These are phyloP conservation scores for Nematolebias whitei DNA, from an alignment of 2,113 vertebrate genomes.

Conservation along the genomic window DNA sequence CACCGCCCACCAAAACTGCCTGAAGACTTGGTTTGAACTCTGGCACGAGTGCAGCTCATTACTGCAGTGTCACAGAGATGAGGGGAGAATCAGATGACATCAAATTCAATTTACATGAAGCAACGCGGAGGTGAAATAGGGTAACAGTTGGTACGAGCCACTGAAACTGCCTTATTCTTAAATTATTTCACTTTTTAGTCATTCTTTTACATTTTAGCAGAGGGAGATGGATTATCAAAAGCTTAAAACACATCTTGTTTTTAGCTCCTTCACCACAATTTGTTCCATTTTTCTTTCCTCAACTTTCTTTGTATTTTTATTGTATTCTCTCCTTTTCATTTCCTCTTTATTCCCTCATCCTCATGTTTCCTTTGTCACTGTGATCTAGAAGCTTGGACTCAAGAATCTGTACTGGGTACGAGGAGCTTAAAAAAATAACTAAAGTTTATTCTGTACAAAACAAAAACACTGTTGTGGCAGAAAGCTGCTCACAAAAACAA, in stretches of 20 bases:
- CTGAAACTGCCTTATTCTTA: constrained; percentile 39
- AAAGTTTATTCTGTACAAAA: no score
- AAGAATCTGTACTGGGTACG: no score
- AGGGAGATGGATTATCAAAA: constrained; percentile 38
- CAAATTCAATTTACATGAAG: constrained; percentile 62
- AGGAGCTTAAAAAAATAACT: no score
- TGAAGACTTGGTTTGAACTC: constrained; percentile 51
- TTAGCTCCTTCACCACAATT: background rate
- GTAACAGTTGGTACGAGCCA: constrained; percentile 42
- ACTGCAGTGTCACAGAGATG: constrained; percentile 46
- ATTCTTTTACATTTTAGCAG: constrained; percentile 14
- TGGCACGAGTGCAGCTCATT: constrained; percentile 53
- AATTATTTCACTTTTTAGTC: constrained; percentile 20
- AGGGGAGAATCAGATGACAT: constrained; percentile 46
- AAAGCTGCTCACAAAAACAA: no score
- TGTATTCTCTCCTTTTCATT: background rate
- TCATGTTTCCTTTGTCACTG: no score
- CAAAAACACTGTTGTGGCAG: no score
- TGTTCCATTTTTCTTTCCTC: background rate
- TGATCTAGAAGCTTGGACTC: no score
- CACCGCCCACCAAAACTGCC: constrained; percentile 42
- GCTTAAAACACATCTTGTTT: constrained; percentile 17
- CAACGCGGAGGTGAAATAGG: constrained; percentile 47
- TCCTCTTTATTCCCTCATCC: background rate
- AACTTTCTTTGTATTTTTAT: background rate